Base-by-base conservation (phyloP, 23 tunicate genomes). In the Trididemnum miniatum region DNA sequence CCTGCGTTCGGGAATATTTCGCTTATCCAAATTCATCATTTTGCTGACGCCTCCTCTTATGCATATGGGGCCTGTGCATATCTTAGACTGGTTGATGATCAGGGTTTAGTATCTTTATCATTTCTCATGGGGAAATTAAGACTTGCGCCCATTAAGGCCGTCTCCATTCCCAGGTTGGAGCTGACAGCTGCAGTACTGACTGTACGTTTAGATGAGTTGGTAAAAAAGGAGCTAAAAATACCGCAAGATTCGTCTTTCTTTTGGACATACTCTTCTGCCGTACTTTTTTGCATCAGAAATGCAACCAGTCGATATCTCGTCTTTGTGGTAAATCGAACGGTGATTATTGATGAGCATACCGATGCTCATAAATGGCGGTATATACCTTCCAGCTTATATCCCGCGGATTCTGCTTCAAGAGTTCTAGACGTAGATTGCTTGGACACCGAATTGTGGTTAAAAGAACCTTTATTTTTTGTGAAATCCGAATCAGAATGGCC, bases 161-260 rank as follows among this genome's bases (percentile, higher is more conserved):
- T n/a, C n/a, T n/a, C n/a, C n/a, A n/a, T n/a, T 78, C 69, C 82
- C n/a, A 78, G 37, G 35, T 30, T 51, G 35, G 35, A 78, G 38
- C 27, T 78, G 24, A 27, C 35, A 3, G 82, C 82, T 44, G 82
- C 82, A 3, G 71, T 78, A 9, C 4, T 54, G 20, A 34, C 82
- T n/a, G 82, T 24, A 22, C 22, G 59, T 12, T 3, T 78, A 26
- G 67, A 62, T 24, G 29, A 62, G 29, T 4, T 62, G 67, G 18
- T 76, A 40, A 76, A n/a, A 76, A 76, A 62, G 29, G 67, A 62
- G 26, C 26, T 62, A 12, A 62, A 22, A 18, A 12, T 62, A 12
- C 23, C 23, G 4, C 26, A 2, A 7, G n/a, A 24, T n/a, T n/a
- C 5, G 28, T 12, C 67, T 18, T 24, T 12, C 26, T 62, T 62